phyloP scores from a whole-genome alignment of 92 coral and sea anemone genomes.

The Parazoanthus atlanticus region DNA sequence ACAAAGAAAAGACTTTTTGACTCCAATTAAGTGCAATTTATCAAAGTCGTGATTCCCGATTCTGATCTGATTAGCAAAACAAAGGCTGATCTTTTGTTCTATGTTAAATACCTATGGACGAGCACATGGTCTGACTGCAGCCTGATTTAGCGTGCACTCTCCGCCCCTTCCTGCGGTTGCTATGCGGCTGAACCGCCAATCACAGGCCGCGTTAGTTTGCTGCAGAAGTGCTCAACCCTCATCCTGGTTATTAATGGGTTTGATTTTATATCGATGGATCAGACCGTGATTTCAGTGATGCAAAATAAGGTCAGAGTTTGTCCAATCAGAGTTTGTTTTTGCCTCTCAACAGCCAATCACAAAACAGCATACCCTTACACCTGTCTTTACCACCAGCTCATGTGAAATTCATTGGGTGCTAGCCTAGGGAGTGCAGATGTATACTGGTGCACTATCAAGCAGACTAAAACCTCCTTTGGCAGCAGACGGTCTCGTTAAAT shows the following conservation, averaged over 20 bases:
- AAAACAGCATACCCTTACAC: slow-evolving; percentile 55
- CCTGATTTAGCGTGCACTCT: background rate
- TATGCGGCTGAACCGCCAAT: slow-evolving; percentile 33
- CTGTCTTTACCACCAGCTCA: slow-evolving; percentile 76
- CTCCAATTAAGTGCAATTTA: slow-evolving; percentile 19
- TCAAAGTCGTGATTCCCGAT: slow-evolving; percentile 22
- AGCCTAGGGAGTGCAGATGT: slow-evolving; percentile 23
- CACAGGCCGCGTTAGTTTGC: slow-evolving; percentile 9
- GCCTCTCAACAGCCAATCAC: slow-evolving; percentile 63
- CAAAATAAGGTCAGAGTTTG: slow-evolving; percentile 62
- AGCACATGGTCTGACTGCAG: slow-evolving; percentile 44
- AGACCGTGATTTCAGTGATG: slow-evolving; percentile 43
- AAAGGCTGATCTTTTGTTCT: slow-evolving; percentile 48
- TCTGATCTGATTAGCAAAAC: slow-evolving; percentile 34
- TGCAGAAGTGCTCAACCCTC: slow-evolving; percentile 46
- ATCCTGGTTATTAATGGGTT: slow-evolving; percentile 34
- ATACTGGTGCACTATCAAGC: slow-evolving; percentile 34
- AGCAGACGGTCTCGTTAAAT: background rate
- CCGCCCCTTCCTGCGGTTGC: slow-evolving; percentile 39
- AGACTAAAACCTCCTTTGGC: slow-evolving; percentile 8
- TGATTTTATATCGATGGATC: slow-evolving; percentile 43
- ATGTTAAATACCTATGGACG: slow-evolving; percentile 45
- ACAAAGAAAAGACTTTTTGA: slow-evolving; percentile 10
- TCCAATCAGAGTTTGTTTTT: slow-evolving; percentile 63
- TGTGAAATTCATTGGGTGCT: slow-evolving; percentile 49